Evolutionary conservation across 2,888 invertebrate species (phyloP), one percentile per base, ranked within the genome.

Genomic region (Mythimna lalbum): DNA sequence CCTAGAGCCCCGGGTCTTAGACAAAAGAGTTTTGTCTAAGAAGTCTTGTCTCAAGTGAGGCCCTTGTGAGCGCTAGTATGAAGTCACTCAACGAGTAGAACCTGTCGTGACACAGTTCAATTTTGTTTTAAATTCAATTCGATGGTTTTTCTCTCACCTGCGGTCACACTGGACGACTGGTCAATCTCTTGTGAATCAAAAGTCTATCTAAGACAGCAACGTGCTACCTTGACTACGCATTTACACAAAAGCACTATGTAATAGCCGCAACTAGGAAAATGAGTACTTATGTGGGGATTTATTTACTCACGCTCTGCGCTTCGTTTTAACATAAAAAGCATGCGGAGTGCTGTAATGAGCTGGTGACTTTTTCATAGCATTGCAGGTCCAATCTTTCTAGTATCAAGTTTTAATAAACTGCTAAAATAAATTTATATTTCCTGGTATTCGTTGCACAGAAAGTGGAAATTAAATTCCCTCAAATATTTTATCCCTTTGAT

Each of bases 191-290:
- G 53, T 64, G 61, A 59, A 65, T 52, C 36, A 47, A 77, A 80
- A 82, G 80, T 79, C 79, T 80, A 79, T 70, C 57, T 74, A 78
- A 83, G 75, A 80, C 72, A 79, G 75, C 69, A 47, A 69, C 68
- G 72, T 76, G 85, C 83, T 85, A 71, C 75, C 78, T 85, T 77
- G 76, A 83, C 71, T 75, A 82, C 64, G 85, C 85, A 85, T 86
- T 83, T 80, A 85, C 85, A 86, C 85, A 86, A 86, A 86, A 86
- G 87, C 85, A 86, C 87, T 86, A 80, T 75, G 73, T 79, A 78
- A 78, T 80, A 82, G 78, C 80, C 64, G 73, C 86, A n/a, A 85
- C 76, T 80, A 78, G 62, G 55, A 74, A 80, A 74, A 79, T 69
- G 73, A 77, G 81, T 80, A 83, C 70, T 78, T 79, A 70, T 81